Base-by-base conservation (phyloP, 2,888 invertebrate genomes). In the Drosophila colorata region DNA sequence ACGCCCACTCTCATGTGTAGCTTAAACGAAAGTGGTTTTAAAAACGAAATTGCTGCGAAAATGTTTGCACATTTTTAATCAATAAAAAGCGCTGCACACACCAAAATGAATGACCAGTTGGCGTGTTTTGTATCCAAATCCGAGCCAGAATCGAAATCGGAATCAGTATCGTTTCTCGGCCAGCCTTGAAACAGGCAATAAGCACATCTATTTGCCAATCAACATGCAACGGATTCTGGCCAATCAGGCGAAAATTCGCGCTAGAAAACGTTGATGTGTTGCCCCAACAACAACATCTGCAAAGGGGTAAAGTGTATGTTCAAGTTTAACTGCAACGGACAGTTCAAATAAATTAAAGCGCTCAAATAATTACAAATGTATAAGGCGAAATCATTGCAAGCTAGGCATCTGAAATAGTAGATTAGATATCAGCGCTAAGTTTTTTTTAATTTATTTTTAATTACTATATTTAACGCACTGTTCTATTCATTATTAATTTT, bases 21-120 rank as follows among this genome's bases (percentile, higher is more conserved):
- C 69, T 78, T 61, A 86, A 86, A 72, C 69, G 87, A 84, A 85
- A 85, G 88, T 85, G 85, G 85, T 88, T 85, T 88, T 81, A 87
- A 88, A 85, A 88, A 59, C 71, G 85, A 87, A 84, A 85, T 88
- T 79, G 85, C 85, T 74, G 80, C 84, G 69, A 87, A 85, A 87
- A 74, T 88, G 85, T 87, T 85, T 88, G 87, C 87, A 88, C 89
- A 85, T 85, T 85, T 85, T 85, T 88, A 85, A 85, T 85, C 85
- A 85, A 85, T 85, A 85, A 80, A 79, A 78, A 63, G 63, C 65
- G 46, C 28, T 44, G n/a, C 25, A 31, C 44, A 18, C 16, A 31
- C 40, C 69, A 41, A 75, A 77, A 74, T 55, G 71, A 80, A 79
- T 80, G 84, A 53, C 59, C 74, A 60, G 65, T 67, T 83, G 87